phyloP scores from a whole-genome alignment of 2,113 vertebrate species.

The Orycteropus afer region DNA sequence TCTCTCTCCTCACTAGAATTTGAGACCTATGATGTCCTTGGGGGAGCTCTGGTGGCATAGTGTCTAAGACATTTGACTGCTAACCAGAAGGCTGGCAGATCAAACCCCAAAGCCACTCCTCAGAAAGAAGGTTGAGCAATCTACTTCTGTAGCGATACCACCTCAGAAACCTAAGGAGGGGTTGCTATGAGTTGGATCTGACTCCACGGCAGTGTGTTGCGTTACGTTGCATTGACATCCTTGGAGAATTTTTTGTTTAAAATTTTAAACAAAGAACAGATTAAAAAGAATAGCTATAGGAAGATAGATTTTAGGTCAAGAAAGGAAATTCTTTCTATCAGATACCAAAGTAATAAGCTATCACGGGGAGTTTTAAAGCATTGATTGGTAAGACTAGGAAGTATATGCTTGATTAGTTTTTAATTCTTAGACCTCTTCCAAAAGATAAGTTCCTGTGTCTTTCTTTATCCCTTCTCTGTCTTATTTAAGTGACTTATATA shows the following conservation, averaged over 20 bases:
- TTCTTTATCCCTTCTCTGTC: background rate
- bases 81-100: no score
- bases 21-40: background rate
- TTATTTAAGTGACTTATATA: no score
- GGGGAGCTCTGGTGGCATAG: no score
- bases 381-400: background rate
- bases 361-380: background rate
- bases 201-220: no score
- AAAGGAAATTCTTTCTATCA: background rate
- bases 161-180: no score
- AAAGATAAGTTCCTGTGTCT: background rate
- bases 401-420: background rate
- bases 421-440: background rate
- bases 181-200: no score
- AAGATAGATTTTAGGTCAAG: background rate
- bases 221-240: no score
- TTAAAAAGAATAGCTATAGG: background rate
- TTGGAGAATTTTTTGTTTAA: background rate
- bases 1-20: background rate
- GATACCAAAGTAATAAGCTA: background rate
- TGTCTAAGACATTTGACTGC: no score
- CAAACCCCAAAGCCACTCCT: no score
- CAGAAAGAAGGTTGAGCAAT: no score
- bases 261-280: background rate
- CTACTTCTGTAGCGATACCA: no score